Base-by-base conservation (phyloP, 2,797 vertebrate genomes). In the Odontamblyopus rebecca region DNA sequence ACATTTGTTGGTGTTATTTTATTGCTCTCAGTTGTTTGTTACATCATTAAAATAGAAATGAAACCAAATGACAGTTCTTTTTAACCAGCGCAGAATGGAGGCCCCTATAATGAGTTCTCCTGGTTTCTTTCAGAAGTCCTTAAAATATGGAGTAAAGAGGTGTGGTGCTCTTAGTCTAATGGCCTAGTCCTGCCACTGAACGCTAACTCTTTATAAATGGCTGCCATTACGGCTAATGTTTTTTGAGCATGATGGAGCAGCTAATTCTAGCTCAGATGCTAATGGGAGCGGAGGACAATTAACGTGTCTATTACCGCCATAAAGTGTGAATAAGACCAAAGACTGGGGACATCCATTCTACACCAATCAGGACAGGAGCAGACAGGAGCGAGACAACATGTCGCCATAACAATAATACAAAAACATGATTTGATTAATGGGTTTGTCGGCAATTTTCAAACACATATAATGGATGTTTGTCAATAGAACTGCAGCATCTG, bases 181-280 rank as follows among this genome's bases (percentile, higher is more conserved):
- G 78, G 78, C 66, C 82, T 16, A 48, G 60, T 72, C 76, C 80
- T 80, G 78, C 79, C 76, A 85, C 72, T 29, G 70, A 84, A 82
- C 71, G 74, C 67, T 81, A 86, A 81, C 69, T 83, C 75, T 80
- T 82, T 85, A 88, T 82, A 88, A 89, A 86, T 80, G 81, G 86
- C 73, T 30, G 67, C 81, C 72, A 88, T 91, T 91, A 87, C 83
- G 81, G 72, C 76, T 85, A 91, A 90, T 90, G 86, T 80, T 79
- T 80, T 82, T 72, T 79, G 74, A 85, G 88, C 86, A 88, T 87
- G 85, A 89, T 85, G 81, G 81, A 89, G 87, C 88, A 85, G 85
- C 86, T 91, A 82, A 91, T 91, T 90, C 87, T 85, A 88, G 77
- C 80, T 78, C 72, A 68, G 80, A 82, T 82, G 77, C 84, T 90